Evolutionary conservation across 2,113 vertebrate genomes (phyloP).

Genomic region (Cariama cristata): DNA sequence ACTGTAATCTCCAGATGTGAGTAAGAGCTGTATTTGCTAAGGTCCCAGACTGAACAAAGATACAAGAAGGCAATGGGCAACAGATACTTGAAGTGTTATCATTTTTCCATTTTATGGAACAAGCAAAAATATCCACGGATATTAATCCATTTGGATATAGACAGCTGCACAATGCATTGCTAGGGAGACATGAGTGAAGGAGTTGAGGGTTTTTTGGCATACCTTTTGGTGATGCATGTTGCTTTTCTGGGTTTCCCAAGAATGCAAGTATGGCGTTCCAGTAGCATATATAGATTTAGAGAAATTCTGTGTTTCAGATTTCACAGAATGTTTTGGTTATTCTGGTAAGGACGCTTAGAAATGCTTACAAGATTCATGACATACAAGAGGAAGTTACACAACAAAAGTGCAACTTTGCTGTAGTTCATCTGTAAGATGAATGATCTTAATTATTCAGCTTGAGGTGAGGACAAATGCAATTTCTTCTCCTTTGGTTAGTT

Average conservation of each 20-base stretch:
- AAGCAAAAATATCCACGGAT: slow-evolving; percentile 41
- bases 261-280: not conserved
- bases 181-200: not conserved
- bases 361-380: not conserved
- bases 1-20: not conserved
- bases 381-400: not conserved
- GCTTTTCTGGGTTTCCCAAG: slow-evolving; percentile 8
- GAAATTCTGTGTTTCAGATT: not conserved
- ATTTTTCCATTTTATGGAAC: slow-evolving; percentile 31
- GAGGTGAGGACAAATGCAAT: slow-evolving; percentile 27
- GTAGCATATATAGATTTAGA: not conserved
- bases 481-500: slow-evolving; percentile 65
- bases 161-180: slow-evolving; percentile 29
- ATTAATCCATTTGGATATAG: not conserved
- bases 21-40: not conserved
- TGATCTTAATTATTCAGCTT: not conserved
- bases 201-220: not conserved
- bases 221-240: slow-evolving; percentile 8
- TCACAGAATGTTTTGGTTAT: not conserved
- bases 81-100: not conserved
- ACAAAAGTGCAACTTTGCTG: not conserved
- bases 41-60: not conserved
- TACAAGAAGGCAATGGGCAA: not conserved
- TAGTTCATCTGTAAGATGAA: not conserved
- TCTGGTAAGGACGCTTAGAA: not conserved